Percentiles rank a stretch among this genome's conserved stretches.
Conservation (phyloP, 2,113 vertebrate species). For the Aepyceros melampus region DNA sequence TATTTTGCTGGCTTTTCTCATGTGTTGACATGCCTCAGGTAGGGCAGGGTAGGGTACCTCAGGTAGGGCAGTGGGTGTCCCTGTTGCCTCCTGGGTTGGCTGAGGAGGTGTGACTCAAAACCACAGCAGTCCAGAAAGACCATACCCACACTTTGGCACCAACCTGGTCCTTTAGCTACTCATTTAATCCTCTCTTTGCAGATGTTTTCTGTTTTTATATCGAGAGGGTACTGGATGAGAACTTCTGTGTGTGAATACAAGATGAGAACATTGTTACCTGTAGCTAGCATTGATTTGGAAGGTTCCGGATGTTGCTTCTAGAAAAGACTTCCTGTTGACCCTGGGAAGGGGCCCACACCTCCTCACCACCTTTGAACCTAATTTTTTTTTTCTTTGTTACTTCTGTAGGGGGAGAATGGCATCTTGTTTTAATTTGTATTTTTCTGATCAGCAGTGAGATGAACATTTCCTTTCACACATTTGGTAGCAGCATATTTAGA, state of each 20-base stretch:
- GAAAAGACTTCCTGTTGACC: not conserved
- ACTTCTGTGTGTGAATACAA: not conserved
- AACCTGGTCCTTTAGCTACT: rapidly evolving
- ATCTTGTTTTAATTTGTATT: not conserved
- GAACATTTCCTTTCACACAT: not conserved
- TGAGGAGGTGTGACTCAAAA: not conserved
- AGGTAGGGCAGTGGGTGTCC: not conserved
- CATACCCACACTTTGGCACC: not conserved
- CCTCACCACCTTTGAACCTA: not conserved
- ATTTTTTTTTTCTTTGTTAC: not conserved
- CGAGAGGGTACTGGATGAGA: not conserved
- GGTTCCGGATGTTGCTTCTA: not conserved
- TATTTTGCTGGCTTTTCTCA: not conserved
- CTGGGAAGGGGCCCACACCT: too few relatives aligned
- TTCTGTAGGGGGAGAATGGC: not conserved
- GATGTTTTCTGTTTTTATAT: not conserved
- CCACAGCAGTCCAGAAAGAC: not conserved
- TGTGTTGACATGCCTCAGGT: rapidly evolving
- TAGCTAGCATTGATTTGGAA: not conserved
- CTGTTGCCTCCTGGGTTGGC: not conserved
- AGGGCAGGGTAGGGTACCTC: not conserved
- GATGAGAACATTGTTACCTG: not conserved
- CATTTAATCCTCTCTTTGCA: not conserved
- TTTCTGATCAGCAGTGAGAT: not conserved
- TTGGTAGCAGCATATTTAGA: not conserved